Conservation (phyloP, 2,113 vertebrate genomes). For the Lagopus muta region DNA sequence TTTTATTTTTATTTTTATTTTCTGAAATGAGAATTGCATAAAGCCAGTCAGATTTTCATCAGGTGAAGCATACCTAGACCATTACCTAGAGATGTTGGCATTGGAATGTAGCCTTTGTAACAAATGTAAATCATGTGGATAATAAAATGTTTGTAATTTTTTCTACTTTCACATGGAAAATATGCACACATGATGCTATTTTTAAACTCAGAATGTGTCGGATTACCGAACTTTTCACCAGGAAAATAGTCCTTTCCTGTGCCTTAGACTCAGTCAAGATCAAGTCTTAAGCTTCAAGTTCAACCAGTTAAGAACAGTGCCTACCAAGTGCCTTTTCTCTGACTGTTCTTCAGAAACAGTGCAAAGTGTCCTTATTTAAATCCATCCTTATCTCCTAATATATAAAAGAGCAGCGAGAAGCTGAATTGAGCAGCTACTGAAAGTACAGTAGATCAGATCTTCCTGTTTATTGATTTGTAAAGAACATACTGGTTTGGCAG, state of each 20-base stretch:
- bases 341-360: slow-evolving; percentile 40
- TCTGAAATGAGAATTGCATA: slow-evolving; percentile 41
- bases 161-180: neutral
- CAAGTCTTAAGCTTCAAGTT: slow-evolving; percentile 3
- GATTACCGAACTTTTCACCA: neutral
- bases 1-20: neutral
- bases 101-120: slow-evolving; percentile 43
- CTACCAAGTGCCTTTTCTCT: neutral
- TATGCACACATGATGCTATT: neutral
- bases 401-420: neutral
- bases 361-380: slow-evolving; percentile 44
- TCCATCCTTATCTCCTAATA: slow-evolving; percentile 34
- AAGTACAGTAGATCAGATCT: slow-evolving; percentile 47
- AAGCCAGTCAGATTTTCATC: slow-evolving; percentile 60
- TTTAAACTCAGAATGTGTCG: neutral
- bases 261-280: neutral
- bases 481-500: slow-evolving; percentile 50
- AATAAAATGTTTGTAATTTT: neutral
- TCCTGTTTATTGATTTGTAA: slow-evolving; percentile 67
- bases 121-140: slow-evolving; percentile 5
- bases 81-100: slow-evolving; percentile 58
- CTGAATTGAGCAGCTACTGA: neutral
- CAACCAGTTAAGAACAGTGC: slow-evolving; percentile 1
- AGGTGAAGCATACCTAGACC: neutral
- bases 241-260: neutral